Percentiles rank a stretch among this genome's conserved stretches.
Conservation (phyloP, 2,797 vertebrate species). For the Babyrousa celebensis region DNA sequence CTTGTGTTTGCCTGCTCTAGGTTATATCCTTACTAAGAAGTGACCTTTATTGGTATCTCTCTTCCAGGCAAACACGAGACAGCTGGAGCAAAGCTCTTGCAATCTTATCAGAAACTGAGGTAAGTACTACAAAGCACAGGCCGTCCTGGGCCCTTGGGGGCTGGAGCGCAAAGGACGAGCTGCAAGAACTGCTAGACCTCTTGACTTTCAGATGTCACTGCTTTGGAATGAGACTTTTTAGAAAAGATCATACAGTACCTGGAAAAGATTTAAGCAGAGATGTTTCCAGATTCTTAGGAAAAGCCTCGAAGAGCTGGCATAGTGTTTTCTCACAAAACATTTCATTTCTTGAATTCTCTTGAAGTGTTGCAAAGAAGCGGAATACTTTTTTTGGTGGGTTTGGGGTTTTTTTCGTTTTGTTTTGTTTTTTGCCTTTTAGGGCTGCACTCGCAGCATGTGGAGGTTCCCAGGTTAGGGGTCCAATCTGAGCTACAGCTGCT, state of each 20-base stretch:
- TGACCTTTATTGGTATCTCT: slow-evolving; percentile 57
- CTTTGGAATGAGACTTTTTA: slow-evolving; percentile 41
- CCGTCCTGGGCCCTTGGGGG: neutral
- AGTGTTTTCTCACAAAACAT: neutral
- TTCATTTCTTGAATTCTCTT: neutral
- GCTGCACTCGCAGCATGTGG: too few relatives aligned
- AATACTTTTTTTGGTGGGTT: neutral
- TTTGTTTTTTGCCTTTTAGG: too few relatives aligned
- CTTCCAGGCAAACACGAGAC: slow-evolving; percentile 93
- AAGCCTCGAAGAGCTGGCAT: neutral
- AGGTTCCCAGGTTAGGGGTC: too few relatives aligned
- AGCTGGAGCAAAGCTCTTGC: slow-evolving; percentile 94
- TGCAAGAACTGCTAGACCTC: neutral
- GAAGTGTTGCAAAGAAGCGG: neutral
- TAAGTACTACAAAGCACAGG: slow-evolving; percentile 85
- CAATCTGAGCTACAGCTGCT: too few relatives aligned
- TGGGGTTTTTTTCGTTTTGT: too few relatives aligned
- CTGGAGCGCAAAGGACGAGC: neutral
- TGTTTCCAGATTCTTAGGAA: neutral
- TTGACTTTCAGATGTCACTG: slow-evolving; percentile 35
- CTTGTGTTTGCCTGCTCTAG: neutral
- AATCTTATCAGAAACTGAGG: slow-evolving; percentile 94
- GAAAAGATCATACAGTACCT: slow-evolving; percentile 19
- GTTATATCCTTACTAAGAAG: neutral
- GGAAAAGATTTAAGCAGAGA: neutral